Percentiles rank a stretch among this genome's conserved stretches.
Evolutionary conservation across 2,888 invertebrate species (phyloP).

Genomic region (Erannis defoliaria): DNA sequence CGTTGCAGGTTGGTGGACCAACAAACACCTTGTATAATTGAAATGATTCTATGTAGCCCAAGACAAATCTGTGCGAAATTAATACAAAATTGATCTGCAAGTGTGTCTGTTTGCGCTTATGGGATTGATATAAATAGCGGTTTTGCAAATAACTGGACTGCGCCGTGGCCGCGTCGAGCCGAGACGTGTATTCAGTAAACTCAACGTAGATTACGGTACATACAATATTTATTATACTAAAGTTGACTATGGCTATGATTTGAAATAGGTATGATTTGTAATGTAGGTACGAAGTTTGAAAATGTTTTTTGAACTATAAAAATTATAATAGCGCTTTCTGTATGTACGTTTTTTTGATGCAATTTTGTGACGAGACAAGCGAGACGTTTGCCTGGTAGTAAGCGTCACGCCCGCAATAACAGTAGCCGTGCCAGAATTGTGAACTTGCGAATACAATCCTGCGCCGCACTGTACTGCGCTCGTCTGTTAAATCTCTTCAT

Average conservation of each 20-base stretch:
- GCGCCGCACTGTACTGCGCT: no score
- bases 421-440: no score
- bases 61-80: conserved; percentile 33
- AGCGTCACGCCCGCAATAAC: no score
- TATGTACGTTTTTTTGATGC: no score
- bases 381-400: no score
- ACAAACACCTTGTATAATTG: neutral
- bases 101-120: conserved; percentile 69
- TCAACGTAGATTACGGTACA: conserved; percentile 57
- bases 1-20: no score
- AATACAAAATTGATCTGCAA: conserved; percentile 50
- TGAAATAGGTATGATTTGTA: neutral
- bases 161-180: conserved; percentile 66
- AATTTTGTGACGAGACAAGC: no score
- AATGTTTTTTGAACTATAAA: no score
- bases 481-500: no score
- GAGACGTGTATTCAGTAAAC: conserved; percentile 63
- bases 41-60: neutral
- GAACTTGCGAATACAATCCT: no score
- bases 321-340: no score
- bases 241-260: conserved; percentile 6
- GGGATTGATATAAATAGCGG: conserved; percentile 82
- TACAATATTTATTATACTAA: conserved; percentile 30
- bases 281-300: no score
- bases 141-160: conserved; percentile 83